Evolutionary conservation across 92 coral and sea anemone species (phyloP).

Genomic region (Epizoanthus rinbou): DNA sequence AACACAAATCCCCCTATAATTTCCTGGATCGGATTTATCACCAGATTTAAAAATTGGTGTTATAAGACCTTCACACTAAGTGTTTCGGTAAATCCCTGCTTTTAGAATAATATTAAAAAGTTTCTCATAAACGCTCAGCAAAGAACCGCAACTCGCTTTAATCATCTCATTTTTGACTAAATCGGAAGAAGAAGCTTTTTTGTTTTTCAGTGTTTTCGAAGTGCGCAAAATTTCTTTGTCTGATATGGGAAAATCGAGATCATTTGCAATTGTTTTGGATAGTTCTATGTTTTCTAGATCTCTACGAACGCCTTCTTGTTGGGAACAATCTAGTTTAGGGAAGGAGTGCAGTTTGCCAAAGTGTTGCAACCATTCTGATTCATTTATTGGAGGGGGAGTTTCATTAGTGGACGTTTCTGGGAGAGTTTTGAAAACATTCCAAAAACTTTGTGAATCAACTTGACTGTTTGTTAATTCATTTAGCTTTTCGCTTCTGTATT

Average conservation of each 20-base stretch:
- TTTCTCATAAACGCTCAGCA: background rate
- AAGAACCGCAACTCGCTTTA: background rate
- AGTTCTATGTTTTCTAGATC: background rate
- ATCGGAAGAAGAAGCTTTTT: background rate
- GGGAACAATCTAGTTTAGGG: background rate
- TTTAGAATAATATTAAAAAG: background rate
- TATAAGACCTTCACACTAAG: too few species aligned
- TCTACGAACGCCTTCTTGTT: background rate
- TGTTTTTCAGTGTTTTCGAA: background rate
- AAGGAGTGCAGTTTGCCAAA: constrained; percentile 10
- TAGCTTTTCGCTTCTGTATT: background rate
- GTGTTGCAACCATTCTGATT: constrained; percentile 6
- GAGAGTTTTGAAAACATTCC: background rate
- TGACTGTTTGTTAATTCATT: background rate
- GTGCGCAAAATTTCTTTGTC: background rate
- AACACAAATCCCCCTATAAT: background rate
- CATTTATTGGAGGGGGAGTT: background rate
- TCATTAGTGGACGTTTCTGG: background rate
- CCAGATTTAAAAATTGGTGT: too few species aligned
- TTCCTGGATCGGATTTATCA: too few species aligned
- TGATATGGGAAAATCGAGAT: background rate
- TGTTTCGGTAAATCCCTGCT: too few species aligned
- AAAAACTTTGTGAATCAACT: background rate
- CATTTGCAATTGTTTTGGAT: background rate
- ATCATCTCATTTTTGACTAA: too few species aligned